Evolutionary conservation across 2,797 vertebrate species (phyloP).

Genomic region (Protosalanx chinensis): DNA sequence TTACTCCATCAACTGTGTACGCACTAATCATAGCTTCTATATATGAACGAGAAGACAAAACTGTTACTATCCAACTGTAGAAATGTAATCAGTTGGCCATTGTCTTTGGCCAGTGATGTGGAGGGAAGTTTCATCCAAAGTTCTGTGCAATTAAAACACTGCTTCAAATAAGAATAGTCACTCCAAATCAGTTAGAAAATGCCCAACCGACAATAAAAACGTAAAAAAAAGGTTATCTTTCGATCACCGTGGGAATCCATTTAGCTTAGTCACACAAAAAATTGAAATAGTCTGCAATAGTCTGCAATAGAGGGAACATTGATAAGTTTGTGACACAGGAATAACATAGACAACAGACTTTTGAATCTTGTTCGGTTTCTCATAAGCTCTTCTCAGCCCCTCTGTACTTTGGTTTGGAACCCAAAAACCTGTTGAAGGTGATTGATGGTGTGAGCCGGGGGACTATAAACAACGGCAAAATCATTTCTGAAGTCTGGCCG

Average conservation of each 20-base stretch:
- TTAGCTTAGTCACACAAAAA: background rate
- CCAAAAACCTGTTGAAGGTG: background rate
- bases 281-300: background rate
- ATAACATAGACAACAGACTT: background rate
- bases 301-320: background rate
- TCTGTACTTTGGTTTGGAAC: constrained; percentile 7
- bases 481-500: constrained; percentile 31
- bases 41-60: background rate
- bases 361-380: background rate
- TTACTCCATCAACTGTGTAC: background rate
- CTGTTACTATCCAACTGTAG: background rate
- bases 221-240: too few species aligned
- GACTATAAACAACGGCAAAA: constrained; percentile 24
- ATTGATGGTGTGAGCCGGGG: constrained; percentile 27
- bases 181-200: background rate
- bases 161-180: background rate
- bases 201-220: too few species aligned
- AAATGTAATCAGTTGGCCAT: constrained; percentile 2
- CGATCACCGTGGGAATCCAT: background rate
- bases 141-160: background rate
- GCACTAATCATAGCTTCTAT: constrained; percentile 4
- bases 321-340: background rate
- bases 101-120: background rate
- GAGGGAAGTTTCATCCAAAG: background rate
- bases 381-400: background rate